Evolutionary conservation across 2,797 vertebrate genomes (phyloP), one percentile per base, ranked within the genome.

Genomic region (Periparus ater): DNA sequence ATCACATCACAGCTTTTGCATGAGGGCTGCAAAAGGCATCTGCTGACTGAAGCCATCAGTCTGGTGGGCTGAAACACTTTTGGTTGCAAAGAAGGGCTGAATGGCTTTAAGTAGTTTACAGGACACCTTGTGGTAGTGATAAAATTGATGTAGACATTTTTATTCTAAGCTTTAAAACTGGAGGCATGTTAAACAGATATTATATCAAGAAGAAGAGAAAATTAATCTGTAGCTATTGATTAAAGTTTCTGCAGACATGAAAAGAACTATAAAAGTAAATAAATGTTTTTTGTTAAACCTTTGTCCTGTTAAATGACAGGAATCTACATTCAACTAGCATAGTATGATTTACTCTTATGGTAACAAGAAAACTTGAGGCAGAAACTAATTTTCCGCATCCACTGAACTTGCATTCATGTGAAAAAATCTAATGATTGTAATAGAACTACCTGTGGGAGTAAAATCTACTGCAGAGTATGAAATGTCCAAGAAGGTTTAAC

Each of bases 381-480:
- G 89, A 93, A 96, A 84, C 51, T 76, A 81, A 92, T 95, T 95
- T 96, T 92, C 75, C 2, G 4, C 84, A 89, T 80, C 40, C 67
- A 54, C 44, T 89, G 93, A 94, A 78, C 70, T 54, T 84, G 73
- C 89, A 91, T 92, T 94, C 87, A 88, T 89, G 91, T 92, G 79
- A 91, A 92, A 90, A 90, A 94, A 86, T 86, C 76, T 84, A 80
- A 90, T 92, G 94, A 93, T 78, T 91, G 53, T 94, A 65, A 80
- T 54, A 92, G 84, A 91, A 73, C 51, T 95, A 92, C 57, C 81
- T 84, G 34, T 66, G 55, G 54, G 62, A 89, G 51, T 89, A 84
- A 88, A 92, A 85, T 78, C 62, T 92, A 80, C 55, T 77, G 68
- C 57, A 54, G 54, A 96, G 27, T 66, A 38, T 86, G 82, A 85